Conservation (phyloP, 2,113 vertebrate genomes). For the Asarcornis scutulata region DNA sequence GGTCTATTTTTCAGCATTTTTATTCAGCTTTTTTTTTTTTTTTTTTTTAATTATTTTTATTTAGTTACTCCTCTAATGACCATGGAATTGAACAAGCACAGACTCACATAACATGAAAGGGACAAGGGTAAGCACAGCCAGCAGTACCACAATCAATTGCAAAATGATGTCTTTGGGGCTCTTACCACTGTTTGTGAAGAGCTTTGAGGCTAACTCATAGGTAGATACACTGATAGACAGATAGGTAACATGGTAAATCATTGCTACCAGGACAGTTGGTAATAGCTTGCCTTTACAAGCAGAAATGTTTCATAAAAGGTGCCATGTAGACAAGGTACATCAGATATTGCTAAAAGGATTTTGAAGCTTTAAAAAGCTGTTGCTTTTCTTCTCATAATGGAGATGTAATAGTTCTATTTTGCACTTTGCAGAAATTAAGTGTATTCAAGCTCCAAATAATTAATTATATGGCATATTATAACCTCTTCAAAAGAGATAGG, state of each 20-base stretch:
- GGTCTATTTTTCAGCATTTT: not conserved
- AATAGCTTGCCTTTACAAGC: not conserved
- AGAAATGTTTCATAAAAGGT: not conserved
- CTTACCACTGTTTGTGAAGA: not conserved
- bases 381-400: not conserved
- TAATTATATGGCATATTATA: conserved; percentile 14
- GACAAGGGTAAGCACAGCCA: not conserved
- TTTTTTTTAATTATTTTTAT: no score
- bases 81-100: not conserved
- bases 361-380: not conserved
- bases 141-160: not conserved
- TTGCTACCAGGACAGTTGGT: not conserved
- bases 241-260: not conserved
- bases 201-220: not conserved
- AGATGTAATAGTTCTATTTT: conserved; percentile 4
- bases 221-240: not conserved
- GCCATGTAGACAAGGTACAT: not conserved
- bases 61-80: not conserved
- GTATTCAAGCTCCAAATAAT: not conserved
- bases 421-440: conserved; percentile 29
- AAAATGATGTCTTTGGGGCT: not conserved
- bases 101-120: not conserved
- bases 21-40: not conserved
- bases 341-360: not conserved
- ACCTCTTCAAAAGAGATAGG: not conserved